A percentile compares a stretch with the other conserved stretches of the same genome.
Evolutionary conservation across 2,888 invertebrate genomes (phyloP).

Genomic region (Colostygia pectinataria): DNA sequence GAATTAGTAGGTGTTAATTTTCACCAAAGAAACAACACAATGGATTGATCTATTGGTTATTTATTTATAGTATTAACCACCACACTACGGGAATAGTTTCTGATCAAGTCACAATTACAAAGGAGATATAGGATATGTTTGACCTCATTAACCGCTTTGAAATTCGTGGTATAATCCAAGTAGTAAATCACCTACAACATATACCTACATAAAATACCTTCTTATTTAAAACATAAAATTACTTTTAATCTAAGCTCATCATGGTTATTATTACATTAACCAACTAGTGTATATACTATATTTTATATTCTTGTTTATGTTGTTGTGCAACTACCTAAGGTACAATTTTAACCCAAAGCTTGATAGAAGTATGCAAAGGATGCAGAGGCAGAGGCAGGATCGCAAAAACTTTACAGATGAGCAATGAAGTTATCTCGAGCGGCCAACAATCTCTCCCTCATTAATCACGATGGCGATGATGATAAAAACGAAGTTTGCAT

Average conservation of each 20-base stretch:
- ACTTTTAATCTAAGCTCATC: no score
- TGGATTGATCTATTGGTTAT: no score
- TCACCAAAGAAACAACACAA: conserved; percentile 20
- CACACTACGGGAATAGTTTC: no score
- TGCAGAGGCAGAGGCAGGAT: conserved; percentile 4
- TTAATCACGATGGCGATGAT: conserved; percentile 34
- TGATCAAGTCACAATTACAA: conserved; percentile 19
- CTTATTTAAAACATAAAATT: no score
- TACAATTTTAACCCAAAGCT: no score
- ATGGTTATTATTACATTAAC: no score
- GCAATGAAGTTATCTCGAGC: conserved; percentile 43
- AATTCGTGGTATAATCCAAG: conserved; percentile 4
- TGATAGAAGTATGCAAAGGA: no score
- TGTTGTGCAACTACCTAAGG: no score
- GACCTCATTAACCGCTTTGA: conserved; percentile 5
- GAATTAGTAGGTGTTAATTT: conserved; percentile 22
- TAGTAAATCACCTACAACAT: not conserved
- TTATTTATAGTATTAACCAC: no score
- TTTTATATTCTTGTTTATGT: no score
- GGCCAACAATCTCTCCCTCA: conserved; percentile 30
- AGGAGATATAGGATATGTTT: conserved; percentile 2
- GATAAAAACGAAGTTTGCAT: conserved; percentile 25
- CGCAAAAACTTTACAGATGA: conserved; percentile 36
- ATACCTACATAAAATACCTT: no score
- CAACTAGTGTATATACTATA: no score